A percentile compares a stretch with the other conserved stretches of the same genome.
Evolutionary conservation across 2,113 vertebrate genomes (phyloP).

Genomic region (Phyllostomus hastatus): DNA sequence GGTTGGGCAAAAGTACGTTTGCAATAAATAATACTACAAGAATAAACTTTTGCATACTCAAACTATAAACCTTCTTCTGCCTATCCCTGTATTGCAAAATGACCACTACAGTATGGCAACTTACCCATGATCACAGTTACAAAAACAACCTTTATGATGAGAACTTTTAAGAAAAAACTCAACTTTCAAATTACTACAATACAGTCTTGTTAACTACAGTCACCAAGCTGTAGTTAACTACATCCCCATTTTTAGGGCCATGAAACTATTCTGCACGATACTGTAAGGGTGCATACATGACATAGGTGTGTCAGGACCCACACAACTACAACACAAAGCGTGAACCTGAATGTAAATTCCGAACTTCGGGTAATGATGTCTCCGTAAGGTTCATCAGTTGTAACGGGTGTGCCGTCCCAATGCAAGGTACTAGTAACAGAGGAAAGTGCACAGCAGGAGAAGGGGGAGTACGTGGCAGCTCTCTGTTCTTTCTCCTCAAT

Average conservation of each 20-base stretch:
- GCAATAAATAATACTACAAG: too few species aligned
- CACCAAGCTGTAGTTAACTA: neutral
- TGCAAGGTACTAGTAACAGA: neutral
- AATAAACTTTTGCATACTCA: too few species aligned
- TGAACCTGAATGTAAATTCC: neutral
- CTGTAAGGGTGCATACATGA: neutral
- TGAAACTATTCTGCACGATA: neutral
- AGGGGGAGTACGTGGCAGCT: neutral
- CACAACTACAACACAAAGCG: neutral
- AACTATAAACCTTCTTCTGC: too few species aligned
- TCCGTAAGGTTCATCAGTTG: neutral
- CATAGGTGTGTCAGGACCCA: neutral
- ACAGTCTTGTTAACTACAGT: neutral
- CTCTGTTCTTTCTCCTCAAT: neutral
- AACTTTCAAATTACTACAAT: neutral
- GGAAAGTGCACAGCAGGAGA: neutral
- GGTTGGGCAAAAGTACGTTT: too few species aligned
- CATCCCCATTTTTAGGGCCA: neutral
- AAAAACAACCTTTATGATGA: neutral
- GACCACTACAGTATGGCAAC: neutral
- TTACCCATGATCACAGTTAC: neutral
- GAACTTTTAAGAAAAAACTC: neutral
- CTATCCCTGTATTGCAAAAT: neutral
- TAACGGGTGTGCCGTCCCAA: neutral
- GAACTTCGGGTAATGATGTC: neutral